Evolutionary conservation across 2,113 vertebrate species (phyloP), one percentile per base, ranked within the genome.

Genomic region (Erpornis zantholeuca): DNA sequence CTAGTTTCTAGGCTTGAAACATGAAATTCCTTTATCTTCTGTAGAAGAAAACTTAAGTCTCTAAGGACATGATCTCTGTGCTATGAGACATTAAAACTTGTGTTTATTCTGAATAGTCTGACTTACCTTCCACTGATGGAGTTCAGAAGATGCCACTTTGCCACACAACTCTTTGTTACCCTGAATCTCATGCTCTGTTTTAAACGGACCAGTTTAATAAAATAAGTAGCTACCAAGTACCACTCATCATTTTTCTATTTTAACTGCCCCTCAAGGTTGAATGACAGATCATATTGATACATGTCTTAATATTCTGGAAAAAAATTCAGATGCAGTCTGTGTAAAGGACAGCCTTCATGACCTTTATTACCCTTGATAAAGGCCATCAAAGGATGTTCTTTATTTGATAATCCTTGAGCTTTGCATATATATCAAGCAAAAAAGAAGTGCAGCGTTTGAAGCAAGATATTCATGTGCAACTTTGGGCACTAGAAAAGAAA

Each of bases 291-390:
- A 82, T 90, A 82, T 29, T 88, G 87, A 65, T 91, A 89, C 25
- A 27, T 81, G 84, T 70, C n/a, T 88, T 93, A 94, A 94, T 91
- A 91, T 89, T 87, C 78, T 27, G 61, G 50, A 82, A 87, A 94
- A 94, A 96, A 86, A 65, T 2, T 94, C 78, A 85, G 63, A 83
- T 70, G 59, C 15, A 59, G 49, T 42, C 81, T 70, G 35, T 80
- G 57, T 75, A 92, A 95, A 95, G 66, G 87, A 94, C 59, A 86
- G 88, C 42, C 83, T 64, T 69, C 2, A 2, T 82, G 72, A 75
- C 84, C 90, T 97, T 96, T 94, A 78, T 78, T 93, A 72, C 53
- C 73, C 68, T 93, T 69, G 36, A 79, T 79, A 92, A 96, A 96
- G 88, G 69, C 73, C 70, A 89, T 94, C 91, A 78, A 66, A 82